Conservation (phyloP, 2,797 vertebrate species). For the Micrastur ruficollis region DNA sequence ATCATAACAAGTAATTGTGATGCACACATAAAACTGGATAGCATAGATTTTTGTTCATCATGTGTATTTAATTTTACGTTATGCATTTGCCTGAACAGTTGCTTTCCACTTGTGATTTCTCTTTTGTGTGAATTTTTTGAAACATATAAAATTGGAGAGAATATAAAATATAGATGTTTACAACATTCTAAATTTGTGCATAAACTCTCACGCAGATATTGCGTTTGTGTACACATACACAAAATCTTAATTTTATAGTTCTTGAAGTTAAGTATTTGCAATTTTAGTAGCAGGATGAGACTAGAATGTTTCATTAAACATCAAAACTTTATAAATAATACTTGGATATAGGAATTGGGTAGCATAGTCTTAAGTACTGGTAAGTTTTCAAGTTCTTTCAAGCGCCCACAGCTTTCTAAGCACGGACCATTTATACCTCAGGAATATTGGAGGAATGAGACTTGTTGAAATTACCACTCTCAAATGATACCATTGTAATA, state of each 20-base stretch:
- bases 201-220: neutral
- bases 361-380: neutral
- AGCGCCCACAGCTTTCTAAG: neutral
- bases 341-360: neutral
- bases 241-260: neutral
- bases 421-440: neutral
- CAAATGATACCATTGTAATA: neutral
- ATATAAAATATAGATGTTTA: neutral
- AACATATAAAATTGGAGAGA: neutral
- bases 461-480: neutral
- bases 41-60: neutral
- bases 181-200: neutral
- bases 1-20: neutral
- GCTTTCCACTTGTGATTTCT: neutral
- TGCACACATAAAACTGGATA: neutral
- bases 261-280: neutral
- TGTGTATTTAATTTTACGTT: neutral
- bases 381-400: neutral
- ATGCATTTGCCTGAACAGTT: neutral
- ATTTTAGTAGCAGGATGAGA: neutral
- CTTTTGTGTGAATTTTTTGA: neutral
- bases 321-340: neutral
- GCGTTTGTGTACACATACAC: neutral
- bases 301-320: neutral
- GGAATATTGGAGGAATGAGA: neutral